Evolutionary conservation across 2,888 invertebrate species (phyloP).

Genomic region (Resseliella maxima): DNA sequence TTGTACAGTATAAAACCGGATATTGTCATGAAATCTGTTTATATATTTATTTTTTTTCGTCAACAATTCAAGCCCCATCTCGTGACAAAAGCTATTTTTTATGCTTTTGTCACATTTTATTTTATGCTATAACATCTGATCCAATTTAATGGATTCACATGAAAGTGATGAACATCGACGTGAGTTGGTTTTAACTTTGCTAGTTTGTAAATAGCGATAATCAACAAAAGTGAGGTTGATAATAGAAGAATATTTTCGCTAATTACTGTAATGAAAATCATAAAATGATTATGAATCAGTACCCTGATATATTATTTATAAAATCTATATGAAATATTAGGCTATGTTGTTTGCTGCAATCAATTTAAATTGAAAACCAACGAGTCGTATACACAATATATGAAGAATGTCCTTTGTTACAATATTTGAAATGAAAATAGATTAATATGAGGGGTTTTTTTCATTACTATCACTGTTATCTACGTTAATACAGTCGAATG

Average conservation of each 20-base stretch:
- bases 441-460: too few relatives aligned
- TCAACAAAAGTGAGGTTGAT: neutral
- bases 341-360: too few relatives aligned
- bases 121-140: neutral
- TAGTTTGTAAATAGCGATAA: neutral
- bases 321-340: too few relatives aligned
- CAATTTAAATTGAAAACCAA: too few relatives aligned
- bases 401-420: too few relatives aligned
- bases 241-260: neutral
- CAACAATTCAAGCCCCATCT: neutral
- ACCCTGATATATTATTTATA: neutral
- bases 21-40: constrained; percentile 16
- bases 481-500: too few relatives aligned
- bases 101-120: constrained; percentile 9
- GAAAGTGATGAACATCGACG: neutral
- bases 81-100: neutral
- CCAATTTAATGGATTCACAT: neutral
- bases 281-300: neutral
- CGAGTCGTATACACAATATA: too few relatives aligned
- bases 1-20: neutral
- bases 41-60: neutral
- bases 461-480: too few relatives aligned
- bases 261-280: neutral
- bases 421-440: too few relatives aligned
- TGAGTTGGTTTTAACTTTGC: neutral